Evolutionary conservation across 1,140 invertebrate species (phyloP).

Genomic region (Cherax quadricarinatus): DNA sequence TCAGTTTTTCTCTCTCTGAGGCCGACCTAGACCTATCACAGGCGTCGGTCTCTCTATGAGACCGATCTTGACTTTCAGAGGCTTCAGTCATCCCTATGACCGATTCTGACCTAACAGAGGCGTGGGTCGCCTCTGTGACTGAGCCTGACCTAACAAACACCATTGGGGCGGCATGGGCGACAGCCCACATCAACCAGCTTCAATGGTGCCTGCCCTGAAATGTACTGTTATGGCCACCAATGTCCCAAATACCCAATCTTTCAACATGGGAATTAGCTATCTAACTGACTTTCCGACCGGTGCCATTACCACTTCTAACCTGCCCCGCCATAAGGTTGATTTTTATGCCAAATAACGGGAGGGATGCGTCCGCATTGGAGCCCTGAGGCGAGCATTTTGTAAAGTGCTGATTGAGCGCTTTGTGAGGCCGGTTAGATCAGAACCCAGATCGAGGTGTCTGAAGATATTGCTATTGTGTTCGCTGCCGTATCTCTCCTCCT

Average conservation of each 20-base stretch:
- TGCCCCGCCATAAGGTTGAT: constrained; percentile 61
- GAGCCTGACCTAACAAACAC: constrained; percentile 55
- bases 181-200: constrained; percentile 66
- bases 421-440: constrained; percentile 72
- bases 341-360: constrained; percentile 47
- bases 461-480: constrained; percentile 71
- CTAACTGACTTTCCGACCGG: constrained; percentile 45
- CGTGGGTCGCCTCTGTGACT: neutral
- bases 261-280: constrained; percentile 70
- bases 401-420: constrained; percentile 73
- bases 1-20: too few relatives aligned
- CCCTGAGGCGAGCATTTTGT: constrained; percentile 72
- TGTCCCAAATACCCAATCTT: constrained; percentile 72
- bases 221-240: constrained; percentile 73
- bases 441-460: constrained; percentile 72
- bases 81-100: too few relatives aligned
- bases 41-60: neutral
- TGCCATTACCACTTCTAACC: constrained; percentile 57
- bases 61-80: neutral
- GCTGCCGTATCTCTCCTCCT: neutral
- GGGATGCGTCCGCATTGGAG: constrained; percentile 53
- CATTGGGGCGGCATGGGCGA: constrained; percentile 32
- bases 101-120: neutral
- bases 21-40: too few relatives aligned
- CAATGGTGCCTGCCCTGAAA: constrained; percentile 68